phyloP scores from a whole-genome alignment of 2,888 invertebrate species.

The Netelia inedita region DNA sequence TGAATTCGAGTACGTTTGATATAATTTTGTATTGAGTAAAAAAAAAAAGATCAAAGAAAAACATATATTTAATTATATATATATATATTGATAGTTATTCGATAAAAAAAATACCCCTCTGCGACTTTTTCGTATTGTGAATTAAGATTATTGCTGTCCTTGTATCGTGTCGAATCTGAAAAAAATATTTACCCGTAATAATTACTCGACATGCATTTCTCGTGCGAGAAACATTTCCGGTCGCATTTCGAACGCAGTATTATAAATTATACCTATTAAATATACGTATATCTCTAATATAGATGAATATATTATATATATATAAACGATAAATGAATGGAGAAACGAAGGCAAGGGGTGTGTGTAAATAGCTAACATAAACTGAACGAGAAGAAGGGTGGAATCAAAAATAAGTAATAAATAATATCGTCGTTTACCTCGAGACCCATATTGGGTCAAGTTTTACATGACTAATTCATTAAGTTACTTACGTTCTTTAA shows the following conservation, averaged over 20 bases:
- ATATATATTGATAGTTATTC: background rate
- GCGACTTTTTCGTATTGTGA: background rate
- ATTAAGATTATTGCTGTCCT: slow-evolving; percentile 4
- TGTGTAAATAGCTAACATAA: slow-evolving; percentile 58
- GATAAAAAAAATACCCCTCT: background rate
- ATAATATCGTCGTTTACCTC: slow-evolving; percentile 45
- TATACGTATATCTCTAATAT: slow-evolving; percentile 23
- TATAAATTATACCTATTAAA: slow-evolving; percentile 41
- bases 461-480: slow-evolving; percentile 59
- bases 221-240: slow-evolving; percentile 15
- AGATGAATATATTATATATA: slow-evolving; percentile 26
- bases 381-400: slow-evolving; percentile 33
- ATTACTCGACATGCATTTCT: slow-evolving; percentile 5
- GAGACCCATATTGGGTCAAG: slow-evolving; percentile 60
- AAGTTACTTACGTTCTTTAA: slow-evolving; percentile 48
- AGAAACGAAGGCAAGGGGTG: background rate
- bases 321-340: slow-evolving; percentile 21
- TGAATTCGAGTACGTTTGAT: background rate
- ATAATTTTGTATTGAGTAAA: background rate
- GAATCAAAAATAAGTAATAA: slow-evolving; percentile 26
- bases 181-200: slow-evolving; percentile 14
- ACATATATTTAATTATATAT: background rate
- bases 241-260: slow-evolving; percentile 58
- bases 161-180: slow-evolving; percentile 7
- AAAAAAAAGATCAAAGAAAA: background rate